Evolutionary conservation across 2,797 vertebrate genomes (phyloP).

Genomic region (Peromyscus attwateri): DNA sequence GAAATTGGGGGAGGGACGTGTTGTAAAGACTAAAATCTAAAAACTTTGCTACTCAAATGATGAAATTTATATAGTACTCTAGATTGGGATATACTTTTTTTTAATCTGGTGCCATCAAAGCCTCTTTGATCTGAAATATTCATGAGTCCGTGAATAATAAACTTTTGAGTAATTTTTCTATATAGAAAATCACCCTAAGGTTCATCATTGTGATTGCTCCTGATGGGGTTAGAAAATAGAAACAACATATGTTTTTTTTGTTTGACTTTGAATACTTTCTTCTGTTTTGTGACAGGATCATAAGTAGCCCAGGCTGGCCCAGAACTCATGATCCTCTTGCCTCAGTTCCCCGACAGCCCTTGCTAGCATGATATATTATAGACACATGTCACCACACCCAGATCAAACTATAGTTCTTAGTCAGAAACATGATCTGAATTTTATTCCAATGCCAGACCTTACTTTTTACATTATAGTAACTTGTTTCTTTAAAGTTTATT

Average conservation of each 20-base stretch:
- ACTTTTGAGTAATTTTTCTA: slow-evolving; percentile 54
- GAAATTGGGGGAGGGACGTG: slow-evolving; percentile 55
- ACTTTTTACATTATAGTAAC: slow-evolving; percentile 57
- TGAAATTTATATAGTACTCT: slow-evolving; percentile 59
- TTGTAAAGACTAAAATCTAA: slow-evolving; percentile 78
- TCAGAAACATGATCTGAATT: slow-evolving; percentile 64
- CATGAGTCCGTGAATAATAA: slow-evolving; percentile 39
- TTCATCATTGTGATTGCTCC: slow-evolving; percentile 59
- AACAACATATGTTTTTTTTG: neutral
- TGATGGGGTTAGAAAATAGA: slow-evolving; percentile 51
- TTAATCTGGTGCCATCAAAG: slow-evolving; percentile 64
- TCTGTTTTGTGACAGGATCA: neutral
- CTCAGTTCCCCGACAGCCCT: neutral
- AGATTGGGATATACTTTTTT: slow-evolving; percentile 56
- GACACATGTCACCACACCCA: neutral
- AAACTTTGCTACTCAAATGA: slow-evolving; percentile 81
- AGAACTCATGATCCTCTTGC: neutral
- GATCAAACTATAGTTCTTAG: neutral
- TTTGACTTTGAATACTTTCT: neutral
- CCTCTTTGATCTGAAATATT: slow-evolving; percentile 72
- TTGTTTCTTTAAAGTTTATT: slow-evolving; percentile 70
- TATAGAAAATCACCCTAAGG: slow-evolving; percentile 30
- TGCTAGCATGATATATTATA: neutral
- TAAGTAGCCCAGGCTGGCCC: neutral
- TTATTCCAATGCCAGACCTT: slow-evolving; percentile 43